phyloP scores from a whole-genome alignment of 2,113 vertebrate species.

The Candoia aspera region DNA sequence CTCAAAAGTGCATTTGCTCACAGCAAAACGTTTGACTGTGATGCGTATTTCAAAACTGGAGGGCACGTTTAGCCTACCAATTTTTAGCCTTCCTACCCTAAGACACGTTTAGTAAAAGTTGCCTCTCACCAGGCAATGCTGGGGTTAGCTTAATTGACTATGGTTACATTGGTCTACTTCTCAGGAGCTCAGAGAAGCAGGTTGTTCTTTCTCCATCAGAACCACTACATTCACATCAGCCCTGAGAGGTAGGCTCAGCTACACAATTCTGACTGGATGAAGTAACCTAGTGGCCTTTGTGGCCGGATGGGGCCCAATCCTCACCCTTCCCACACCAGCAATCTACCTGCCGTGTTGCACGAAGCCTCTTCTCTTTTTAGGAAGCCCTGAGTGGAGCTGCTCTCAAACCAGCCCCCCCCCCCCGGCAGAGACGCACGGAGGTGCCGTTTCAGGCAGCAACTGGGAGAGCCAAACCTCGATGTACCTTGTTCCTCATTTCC shows the following conservation, averaged over 20 bases:
- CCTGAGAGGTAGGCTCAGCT: neutral
- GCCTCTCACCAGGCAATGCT: neutral
- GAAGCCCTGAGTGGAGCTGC: neutral
- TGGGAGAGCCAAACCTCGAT: fast-evolving
- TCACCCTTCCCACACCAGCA: neutral
- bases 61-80: too few relatives aligned
- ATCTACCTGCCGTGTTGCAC: neutral
- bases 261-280: too few relatives aligned
- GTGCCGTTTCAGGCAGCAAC: neutral
- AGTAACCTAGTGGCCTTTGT: neutral
- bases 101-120: neutral
- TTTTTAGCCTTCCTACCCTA: too few relatives aligned
- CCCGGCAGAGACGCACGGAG: neutral
- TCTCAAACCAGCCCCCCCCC: too few relatives aligned
- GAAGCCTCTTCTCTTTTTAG: neutral
- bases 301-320: neutral
- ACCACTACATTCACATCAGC: neutral
- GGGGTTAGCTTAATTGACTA: neutral
- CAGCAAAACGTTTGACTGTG: neutral
- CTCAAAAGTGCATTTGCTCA: neutral
- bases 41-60: too few relatives aligned
- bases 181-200: neutral
- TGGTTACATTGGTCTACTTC: neutral
- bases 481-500: constrained; percentile 96
- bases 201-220: neutral